A percentile compares a stretch with the other conserved stretches of the same genome.
Evolutionary conservation across 2,113 vertebrate species (phyloP).

Genomic region (Pomatorhinus ruficollis): DNA sequence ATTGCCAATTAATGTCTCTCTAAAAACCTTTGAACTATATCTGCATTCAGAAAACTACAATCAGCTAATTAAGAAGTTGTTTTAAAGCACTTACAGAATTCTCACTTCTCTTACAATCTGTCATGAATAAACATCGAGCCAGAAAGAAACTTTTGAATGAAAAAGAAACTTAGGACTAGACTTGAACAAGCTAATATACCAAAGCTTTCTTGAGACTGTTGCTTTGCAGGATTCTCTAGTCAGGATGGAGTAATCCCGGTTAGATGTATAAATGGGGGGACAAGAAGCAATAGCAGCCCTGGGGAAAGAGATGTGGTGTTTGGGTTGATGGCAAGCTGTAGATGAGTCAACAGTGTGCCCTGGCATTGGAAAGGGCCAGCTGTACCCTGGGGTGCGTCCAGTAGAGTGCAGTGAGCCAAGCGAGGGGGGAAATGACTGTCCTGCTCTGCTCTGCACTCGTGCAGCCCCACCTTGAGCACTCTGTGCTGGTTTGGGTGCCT

Average conservation of each 20-base stretch:
- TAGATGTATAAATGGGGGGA: neutral
- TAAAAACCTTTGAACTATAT: neutral
- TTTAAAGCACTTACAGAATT: neutral
- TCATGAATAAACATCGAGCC: neutral
- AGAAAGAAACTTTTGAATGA: neutral
- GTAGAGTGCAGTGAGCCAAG: neutral
- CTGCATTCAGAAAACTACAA: neutral
- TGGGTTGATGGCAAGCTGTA: neutral
- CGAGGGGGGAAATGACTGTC: accelerated
- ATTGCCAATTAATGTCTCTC: neutral
- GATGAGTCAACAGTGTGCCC: neutral
- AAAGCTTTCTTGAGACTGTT: neutral
- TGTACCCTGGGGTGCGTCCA: neutral
- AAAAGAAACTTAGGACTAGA: neutral
- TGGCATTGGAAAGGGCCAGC: neutral
- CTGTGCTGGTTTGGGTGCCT: neutral
- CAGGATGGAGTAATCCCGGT: neutral
- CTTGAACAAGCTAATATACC: neutral
- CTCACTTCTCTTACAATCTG: neutral
- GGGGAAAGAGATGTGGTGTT: neutral
- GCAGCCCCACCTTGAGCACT: neutral
- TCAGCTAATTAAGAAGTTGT: neutral
- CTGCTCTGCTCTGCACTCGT: neutral
- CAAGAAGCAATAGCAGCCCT: neutral
- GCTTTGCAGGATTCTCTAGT: neutral